A percentile compares a stretch with the other conserved stretches of the same genome.
Conservation (phyloP, 2,888 invertebrate genomes). For the Rhagonycha lutea region DNA sequence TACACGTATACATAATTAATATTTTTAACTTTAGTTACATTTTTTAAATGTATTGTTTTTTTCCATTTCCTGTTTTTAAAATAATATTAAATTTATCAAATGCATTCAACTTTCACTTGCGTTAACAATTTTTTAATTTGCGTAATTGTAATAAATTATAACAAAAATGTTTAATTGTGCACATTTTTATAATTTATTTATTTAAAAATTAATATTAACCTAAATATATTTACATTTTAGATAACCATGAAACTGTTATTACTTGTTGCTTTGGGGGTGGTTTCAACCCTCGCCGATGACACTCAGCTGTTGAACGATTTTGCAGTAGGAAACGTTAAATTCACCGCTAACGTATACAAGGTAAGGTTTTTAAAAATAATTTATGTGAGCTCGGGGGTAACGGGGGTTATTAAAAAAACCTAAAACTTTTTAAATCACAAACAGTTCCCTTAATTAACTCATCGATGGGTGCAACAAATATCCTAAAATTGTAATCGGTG, state of each 20-base stretch:
- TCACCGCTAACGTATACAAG: constrained; percentile 57
- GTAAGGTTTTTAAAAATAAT: constrained; percentile 49
- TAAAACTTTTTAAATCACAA: constrained; percentile 56
- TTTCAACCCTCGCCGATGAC: constrained; percentile 33
- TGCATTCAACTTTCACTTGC: background rate
- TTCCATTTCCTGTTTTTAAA: background rate
- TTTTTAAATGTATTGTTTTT: background rate
- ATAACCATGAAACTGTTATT: constrained; percentile 5
- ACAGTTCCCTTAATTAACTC: constrained; percentile 71
- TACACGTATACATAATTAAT: background rate
- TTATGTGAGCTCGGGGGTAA: background rate
- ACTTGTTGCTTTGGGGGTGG: constrained; percentile 38
- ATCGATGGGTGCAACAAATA: constrained; percentile 71
- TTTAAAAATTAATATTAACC: background rate
- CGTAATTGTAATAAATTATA: background rate
- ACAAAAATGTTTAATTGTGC: background rate
- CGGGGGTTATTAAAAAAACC: background rate
- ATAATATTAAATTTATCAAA: background rate
- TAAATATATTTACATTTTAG: background rate
- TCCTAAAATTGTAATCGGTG: constrained; percentile 77
- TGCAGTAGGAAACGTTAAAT: constrained; percentile 36
- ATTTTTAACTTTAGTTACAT: background rate
- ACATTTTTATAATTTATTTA: background rate
- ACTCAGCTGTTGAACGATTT: constrained; percentile 50
- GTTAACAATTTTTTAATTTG: background rate